Evolutionary conservation across 1,140 invertebrate genomes (phyloP), one percentile per base, ranked within the genome.

Genomic region (Oedothorax gibbosus): DNA sequence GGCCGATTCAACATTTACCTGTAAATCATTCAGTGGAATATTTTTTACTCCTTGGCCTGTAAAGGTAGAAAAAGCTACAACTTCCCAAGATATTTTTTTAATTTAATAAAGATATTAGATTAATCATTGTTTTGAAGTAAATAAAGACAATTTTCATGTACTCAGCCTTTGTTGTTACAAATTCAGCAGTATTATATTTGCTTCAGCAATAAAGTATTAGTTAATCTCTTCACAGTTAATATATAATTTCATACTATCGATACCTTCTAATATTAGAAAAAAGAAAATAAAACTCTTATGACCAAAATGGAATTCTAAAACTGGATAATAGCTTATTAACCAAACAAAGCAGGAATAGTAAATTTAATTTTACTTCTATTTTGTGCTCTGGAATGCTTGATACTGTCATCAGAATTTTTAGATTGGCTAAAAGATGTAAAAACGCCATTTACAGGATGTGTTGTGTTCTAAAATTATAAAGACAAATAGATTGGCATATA

Each of bases 371-470:
- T 83, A 83, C 81, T 68, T 75, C 51, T 12, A 15, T 75, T 20
- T 75, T 66, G n/a, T 21, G n/a, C 9, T 7, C 7, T 64, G 79
- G 81, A 83, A 75, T 83, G 81, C 57, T 49, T 83, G 12, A 50
- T 75, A 68, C 21, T 14, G 9, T 54, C 20, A 35, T 75, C 72
- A 54, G 81, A 73, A 18, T 9, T 56, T 54, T 76, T 75, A 35
- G 81, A 57, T 56, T 53, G 18, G 64, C 50, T 83, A 53, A 56
- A 82, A 35, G 69, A 50, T 66, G n/a, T 83, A 56, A 66, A 89
- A 21, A 89, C 85, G 60, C 89, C 89, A 87, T 89, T 89, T 0
- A 89, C 86, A 11, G 89, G 89, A 84, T 88, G 87, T 53, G 88
- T 87, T 53, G 87, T 87, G 60, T 88, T 88, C 87, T 88, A 35